A percentile compares a stretch with the other conserved stretches of the same genome.
Evolutionary conservation across 2,113 vertebrate genomes (phyloP).

Genomic region (Lophius piscatorius): DNA sequence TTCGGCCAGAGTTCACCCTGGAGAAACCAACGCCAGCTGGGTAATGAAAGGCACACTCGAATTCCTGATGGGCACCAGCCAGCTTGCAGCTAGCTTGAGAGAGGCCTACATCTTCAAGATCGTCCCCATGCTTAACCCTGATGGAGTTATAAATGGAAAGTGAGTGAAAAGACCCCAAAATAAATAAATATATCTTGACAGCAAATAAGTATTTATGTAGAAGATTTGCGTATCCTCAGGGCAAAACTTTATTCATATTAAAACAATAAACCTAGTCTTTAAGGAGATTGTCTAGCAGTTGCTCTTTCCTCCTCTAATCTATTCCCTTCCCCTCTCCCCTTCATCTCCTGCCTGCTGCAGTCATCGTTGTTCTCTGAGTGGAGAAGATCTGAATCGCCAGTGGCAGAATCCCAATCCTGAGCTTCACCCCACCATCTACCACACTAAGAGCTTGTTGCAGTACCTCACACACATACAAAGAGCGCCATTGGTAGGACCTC

Average conservation of each 20-base stretch:
- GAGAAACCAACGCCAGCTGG: conserved; percentile 98
- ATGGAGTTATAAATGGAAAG: conserved; percentile 98
- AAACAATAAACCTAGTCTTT: conserved; percentile 22
- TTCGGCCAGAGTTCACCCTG: conserved; percentile 95
- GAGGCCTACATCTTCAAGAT: conserved; percentile 98
- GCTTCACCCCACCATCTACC: conserved; percentile 97
- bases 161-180: conserved; percentile 80
- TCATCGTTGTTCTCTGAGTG: conserved; percentile 97
- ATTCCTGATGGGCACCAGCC: conserved; percentile 91
- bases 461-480: conserved; percentile 93
- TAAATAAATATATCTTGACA: background rate
- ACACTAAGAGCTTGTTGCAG: conserved; percentile 95
- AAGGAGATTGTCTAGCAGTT: conserved; percentile 35
- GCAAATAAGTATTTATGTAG: conserved; percentile 27
- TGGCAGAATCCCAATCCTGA: conserved; percentile 94
- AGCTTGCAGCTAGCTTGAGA: conserved; percentile 88
- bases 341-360: conserved; percentile 69
- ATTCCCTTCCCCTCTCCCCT: conserved; percentile 10
- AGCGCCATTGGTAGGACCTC: conserved; percentile 86
- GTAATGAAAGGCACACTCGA: conserved; percentile 99
- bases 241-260: conserved; percentile 20
- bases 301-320: conserved; percentile 31
- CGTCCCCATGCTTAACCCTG: conserved; percentile 98
- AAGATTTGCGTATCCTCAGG: conserved; percentile 6
- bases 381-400: conserved; percentile 98